Percentiles rank a stretch among this genome's conserved stretches.
Conservation (phyloP, 2,888 invertebrate species). For the Pyrochroa serraticornis region DNA sequence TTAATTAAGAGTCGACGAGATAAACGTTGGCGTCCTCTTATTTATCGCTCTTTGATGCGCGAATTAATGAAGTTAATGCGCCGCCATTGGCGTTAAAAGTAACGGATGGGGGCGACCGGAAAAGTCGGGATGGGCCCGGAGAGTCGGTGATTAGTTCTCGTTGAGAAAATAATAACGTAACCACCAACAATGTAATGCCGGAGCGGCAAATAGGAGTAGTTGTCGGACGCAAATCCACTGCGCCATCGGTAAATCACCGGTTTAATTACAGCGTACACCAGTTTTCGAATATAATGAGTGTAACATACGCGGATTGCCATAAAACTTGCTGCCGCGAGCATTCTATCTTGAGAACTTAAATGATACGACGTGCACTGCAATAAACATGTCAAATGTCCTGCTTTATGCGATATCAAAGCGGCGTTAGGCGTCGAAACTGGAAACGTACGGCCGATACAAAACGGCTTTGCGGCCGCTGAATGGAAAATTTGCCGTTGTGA, state of each 20-base stretch:
- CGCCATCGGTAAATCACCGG: constrained; percentile 25
- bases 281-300: constrained; percentile 25
- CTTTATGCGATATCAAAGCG: constrained; percentile 33
- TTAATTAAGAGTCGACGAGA: constrained; percentile 22
- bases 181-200: neutral
- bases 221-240: constrained; percentile 19
- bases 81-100: neutral
- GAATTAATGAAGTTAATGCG: constrained; percentile 20
- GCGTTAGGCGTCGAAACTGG: constrained; percentile 31
- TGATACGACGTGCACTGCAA: constrained; percentile 31
- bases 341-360: constrained; percentile 21
- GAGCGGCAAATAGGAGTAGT: constrained; percentile 17
- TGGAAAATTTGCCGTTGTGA: constrained; percentile 13
- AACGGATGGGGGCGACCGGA: neutral
- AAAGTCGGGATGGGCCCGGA: neutral
- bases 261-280: constrained; percentile 28
- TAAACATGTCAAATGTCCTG: constrained; percentile 40
- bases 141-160: neutral
- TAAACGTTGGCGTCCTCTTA: constrained; percentile 16
- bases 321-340: constrained; percentile 11
- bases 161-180: too few relatives aligned
- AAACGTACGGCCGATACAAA: constrained; percentile 27
- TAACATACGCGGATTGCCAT: constrained; percentile 21
- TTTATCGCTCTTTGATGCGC: constrained; percentile 22
- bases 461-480: constrained; percentile 11